phyloP scores from a whole-genome alignment of 2,797 vertebrate species.

The Microcaecilia unicolor region DNA sequence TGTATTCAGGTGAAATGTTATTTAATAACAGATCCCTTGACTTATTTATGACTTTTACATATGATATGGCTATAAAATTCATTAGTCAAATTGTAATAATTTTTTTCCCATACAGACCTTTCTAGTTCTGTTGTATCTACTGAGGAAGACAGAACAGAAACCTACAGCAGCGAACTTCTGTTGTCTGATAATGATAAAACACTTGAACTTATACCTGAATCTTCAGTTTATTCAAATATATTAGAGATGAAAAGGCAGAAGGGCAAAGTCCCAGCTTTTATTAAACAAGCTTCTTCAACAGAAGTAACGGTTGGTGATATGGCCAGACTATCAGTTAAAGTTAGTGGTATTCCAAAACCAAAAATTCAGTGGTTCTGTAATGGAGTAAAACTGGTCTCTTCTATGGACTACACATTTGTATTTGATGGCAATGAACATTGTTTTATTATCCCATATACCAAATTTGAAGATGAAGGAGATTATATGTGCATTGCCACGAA shows the following conservation, averaged over 20 bases:
- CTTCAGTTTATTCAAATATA: constrained; percentile 65
- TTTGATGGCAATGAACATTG: constrained; percentile 72
- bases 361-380: constrained; percentile 82
- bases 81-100: constrained; percentile 35
- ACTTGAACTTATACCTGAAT: constrained; percentile 85
- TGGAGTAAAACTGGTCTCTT: constrained; percentile 50
- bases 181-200: constrained; percentile 73
- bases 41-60: constrained; percentile 1
- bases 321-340: constrained; percentile 66
- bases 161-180: constrained; percentile 68
- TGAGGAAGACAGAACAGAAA: constrained; percentile 71
- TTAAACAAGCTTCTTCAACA: constrained; percentile 57
- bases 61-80: constrained; percentile 1
- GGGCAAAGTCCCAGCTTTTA: constrained; percentile 61
- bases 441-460: constrained; percentile 67
- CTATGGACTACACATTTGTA: constrained; percentile 58
- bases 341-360: constrained; percentile 72
- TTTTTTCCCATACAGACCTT: constrained; percentile 78
- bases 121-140: constrained; percentile 74
- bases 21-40: neutral
- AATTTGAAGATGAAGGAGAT: constrained; percentile 70
- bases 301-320: constrained; percentile 63
- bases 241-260: constrained; percentile 67
- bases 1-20: no score
- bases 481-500: constrained; percentile 77